phyloP scores from a whole-genome alignment of 2,113 vertebrate genomes.

The Sigmodon hispidus region DNA sequence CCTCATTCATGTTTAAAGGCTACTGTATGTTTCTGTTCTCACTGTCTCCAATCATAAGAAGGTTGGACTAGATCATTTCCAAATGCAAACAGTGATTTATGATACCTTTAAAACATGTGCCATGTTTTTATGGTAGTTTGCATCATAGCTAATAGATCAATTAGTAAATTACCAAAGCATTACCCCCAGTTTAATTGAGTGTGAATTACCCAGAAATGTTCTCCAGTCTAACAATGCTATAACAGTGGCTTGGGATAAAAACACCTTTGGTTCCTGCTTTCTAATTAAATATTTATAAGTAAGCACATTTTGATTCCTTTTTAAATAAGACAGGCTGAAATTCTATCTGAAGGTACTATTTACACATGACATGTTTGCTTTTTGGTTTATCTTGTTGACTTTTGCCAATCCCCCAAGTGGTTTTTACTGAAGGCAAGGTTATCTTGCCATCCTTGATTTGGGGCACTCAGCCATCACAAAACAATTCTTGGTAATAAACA shows the following conservation, averaged over 20 bases:
- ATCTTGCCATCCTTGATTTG: conserved; percentile 81
- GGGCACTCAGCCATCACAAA: conserved; percentile 83
- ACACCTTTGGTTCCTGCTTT: background rate
- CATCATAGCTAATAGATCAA: background rate
- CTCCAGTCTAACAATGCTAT: background rate
- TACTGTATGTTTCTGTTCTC: background rate
- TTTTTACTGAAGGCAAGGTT: conserved; percentile 80
- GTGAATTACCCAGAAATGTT: background rate
- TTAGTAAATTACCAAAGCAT: conserved; percentile 12
- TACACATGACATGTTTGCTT: conserved; percentile 69
- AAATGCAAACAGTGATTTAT: background rate
- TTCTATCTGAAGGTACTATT: conserved; percentile 55
- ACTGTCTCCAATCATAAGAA: background rate
- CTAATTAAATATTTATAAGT: conserved; percentile 51
- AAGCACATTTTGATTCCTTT: conserved; percentile 57
- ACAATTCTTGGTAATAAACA: conserved; percentile 83
- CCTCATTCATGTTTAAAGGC: background rate
- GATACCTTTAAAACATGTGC: background rate
- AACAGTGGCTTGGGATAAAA: conserved; percentile 25
- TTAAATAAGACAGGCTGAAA: conserved; percentile 59
- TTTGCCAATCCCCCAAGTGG: conserved; percentile 53
- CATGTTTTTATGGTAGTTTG: background rate
- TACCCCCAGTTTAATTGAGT: conserved; percentile 11
- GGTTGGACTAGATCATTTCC: conserved; percentile 4
- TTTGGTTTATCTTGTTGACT: conserved; percentile 72